phyloP scores from a whole-genome alignment of 2,797 vertebrate species.

The Columba guinea region DNA sequence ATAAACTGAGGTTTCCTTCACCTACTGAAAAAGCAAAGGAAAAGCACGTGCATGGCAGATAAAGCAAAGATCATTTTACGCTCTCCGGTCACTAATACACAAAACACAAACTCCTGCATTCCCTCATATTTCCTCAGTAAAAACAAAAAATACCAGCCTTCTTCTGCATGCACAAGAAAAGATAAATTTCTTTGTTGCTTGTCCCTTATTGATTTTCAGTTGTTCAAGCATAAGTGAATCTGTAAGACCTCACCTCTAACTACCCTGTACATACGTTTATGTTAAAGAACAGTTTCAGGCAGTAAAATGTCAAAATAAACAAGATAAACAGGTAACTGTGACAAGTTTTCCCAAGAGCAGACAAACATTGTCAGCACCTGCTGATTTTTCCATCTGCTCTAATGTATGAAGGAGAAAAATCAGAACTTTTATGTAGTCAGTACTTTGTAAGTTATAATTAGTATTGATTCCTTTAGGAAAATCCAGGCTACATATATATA shows the following conservation, averaged over 20 bases:
- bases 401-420: not conserved
- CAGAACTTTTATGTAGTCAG: not conserved
- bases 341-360: conserved; percentile 28
- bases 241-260: conserved; percentile 1
- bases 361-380: conserved; percentile 11
- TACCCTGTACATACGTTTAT: not conserved
- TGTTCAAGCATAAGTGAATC: not conserved
- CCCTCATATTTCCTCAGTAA: not conserved
- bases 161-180: not conserved
- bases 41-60: not conserved
- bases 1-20: not conserved
- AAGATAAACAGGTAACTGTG: conserved; percentile 38
- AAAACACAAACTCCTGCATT: not conserved
- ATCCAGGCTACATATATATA: not conserved
- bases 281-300: not conserved
- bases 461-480: not conserved
- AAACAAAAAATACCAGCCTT: not conserved
- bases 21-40: not conserved
- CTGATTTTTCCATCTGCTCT: conserved; percentile 2
- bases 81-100: not conserved
- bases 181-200: not conserved
- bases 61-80: not conserved
- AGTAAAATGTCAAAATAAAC: conserved; percentile 42
- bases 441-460: not conserved
- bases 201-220: conserved; percentile 16